These are phyloP conservation scores for Sipha maydis DNA, from an alignment of 2,888 invertebrate genomes.

Conservation along the genomic window DNA sequence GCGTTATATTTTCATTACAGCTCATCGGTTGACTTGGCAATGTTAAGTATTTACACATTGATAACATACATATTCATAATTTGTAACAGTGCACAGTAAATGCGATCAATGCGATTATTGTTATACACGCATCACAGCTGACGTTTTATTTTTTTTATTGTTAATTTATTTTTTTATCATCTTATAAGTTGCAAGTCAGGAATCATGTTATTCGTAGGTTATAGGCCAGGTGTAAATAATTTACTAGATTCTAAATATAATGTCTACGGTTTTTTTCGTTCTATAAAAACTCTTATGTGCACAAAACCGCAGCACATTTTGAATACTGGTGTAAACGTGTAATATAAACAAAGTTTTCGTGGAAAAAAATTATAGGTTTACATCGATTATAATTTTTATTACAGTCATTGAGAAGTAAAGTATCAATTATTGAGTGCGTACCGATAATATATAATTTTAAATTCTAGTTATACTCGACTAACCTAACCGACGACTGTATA, in stretches of 20 bases:
- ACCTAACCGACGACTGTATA: neutral
- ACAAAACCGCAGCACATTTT: neutral
- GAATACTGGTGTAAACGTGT: neutral
- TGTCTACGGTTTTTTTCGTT: neutral
- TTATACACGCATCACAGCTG: neutral
- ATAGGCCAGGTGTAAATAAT: neutral
- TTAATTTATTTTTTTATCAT: neutral
- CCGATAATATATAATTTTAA: neutral
- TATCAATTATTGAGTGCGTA: neutral
- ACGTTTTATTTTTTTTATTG: neutral
- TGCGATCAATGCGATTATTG: no score
- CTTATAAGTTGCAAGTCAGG: neutral
- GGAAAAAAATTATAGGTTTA: neutral
- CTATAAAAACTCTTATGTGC: neutral
- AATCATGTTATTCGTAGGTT: neutral
- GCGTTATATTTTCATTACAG: neutral
- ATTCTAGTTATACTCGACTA: neutral
- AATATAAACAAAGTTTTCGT: neutral
- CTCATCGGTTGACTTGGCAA: neutral
- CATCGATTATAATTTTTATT: neutral
- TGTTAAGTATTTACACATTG: neutral
- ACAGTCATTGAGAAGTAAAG: neutral
- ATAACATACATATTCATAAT: no score
- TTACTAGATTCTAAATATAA: neutral
- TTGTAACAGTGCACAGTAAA: neutral